Evolutionary conservation across 1,140 invertebrate genomes (phyloP).

Genomic region (Aricia agestis): DNA sequence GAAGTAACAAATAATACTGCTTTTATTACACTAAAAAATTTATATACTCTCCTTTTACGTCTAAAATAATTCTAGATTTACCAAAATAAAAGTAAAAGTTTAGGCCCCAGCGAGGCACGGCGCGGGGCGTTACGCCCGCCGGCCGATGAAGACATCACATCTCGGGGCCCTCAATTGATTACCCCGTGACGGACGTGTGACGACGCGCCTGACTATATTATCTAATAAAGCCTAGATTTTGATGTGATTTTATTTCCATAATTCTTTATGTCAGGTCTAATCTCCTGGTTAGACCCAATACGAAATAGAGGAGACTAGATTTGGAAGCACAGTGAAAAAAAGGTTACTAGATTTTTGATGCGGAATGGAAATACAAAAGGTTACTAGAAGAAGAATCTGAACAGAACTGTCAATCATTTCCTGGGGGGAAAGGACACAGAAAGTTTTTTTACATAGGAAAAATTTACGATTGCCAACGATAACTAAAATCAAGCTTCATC

Average conservation of each 20-base stretch:
- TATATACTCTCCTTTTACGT: not conserved
- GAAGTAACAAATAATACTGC: no score
- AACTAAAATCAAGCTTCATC: no score
- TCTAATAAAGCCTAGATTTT: not conserved
- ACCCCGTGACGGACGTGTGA: slow-evolving; percentile 52
- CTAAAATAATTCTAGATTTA: not conserved
- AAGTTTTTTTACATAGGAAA: no score
- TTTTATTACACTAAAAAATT: no score
- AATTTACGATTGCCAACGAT: no score
- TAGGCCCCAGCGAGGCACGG: slow-evolving; percentile 31
- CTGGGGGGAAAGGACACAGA: no score
- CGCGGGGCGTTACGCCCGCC: slow-evolving; percentile 63
- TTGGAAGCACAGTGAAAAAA: not conserved
- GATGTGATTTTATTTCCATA: no score
- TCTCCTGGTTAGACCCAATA: no score
- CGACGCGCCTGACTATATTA: not conserved
- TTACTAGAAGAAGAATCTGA: no score
- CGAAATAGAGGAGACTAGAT: not conserved
- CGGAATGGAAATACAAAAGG: not conserved
- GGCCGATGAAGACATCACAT: slow-evolving; percentile 68
- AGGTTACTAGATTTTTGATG: not conserved
- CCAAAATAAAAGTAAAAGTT: not conserved
- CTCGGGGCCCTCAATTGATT: slow-evolving; percentile 63
- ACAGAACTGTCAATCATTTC: no score
- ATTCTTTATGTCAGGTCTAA: no score